Evolutionary conservation across 2,888 invertebrate species (phyloP), one percentile per base, ranked within the genome.

Genomic region (Camptogramma bilineatum): DNA sequence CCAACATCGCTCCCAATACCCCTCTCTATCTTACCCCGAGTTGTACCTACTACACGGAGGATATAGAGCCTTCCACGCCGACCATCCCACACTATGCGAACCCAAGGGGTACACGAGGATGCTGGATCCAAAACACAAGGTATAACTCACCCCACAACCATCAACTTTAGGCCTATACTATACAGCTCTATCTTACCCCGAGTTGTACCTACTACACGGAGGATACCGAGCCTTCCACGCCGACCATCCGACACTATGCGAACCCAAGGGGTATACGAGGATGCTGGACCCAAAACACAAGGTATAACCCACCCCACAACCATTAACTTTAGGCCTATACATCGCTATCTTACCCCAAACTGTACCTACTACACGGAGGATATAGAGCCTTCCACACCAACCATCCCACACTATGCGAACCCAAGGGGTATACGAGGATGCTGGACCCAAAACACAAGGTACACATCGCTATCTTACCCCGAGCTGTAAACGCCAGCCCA

Each of bases 131-230:
- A 94, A 94, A 54, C 96, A 97, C 83, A 94, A 95, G 64, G 52
- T 44, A 44, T n/a, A n/a, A n/a, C n/a, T n/a, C n/a, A n/a, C n/a
- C n/a, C n/a, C n/a, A n/a, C n/a, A n/a, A n/a, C n/a, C n/a, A n/a
- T n/a, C n/a, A 18, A 39, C 8, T 28, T 16, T 18, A 13, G 16
- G 99, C 0, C 95, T 95, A 16, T 90, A 94, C 67, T 99, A 99
- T 87, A 99, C 99, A 0, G 91, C 95, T 0, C 93, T 99, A 0
- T 94, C 96, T 81, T 98, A 97, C 92, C 99, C 99, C 0, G 99
- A 99, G 87, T 93, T 98, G 1, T 99, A 99, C 88, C 93, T 99
- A 1, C 94, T 99, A 21, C 97, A 98, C 80, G 98, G 98, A 9
- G 92, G 92, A 0, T 93, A 92, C 79, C 68, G 85, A 1, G 78